phyloP scores from a whole-genome alignment of 2,797 vertebrate genomes.

The Pangasius larnaudii region DNA sequence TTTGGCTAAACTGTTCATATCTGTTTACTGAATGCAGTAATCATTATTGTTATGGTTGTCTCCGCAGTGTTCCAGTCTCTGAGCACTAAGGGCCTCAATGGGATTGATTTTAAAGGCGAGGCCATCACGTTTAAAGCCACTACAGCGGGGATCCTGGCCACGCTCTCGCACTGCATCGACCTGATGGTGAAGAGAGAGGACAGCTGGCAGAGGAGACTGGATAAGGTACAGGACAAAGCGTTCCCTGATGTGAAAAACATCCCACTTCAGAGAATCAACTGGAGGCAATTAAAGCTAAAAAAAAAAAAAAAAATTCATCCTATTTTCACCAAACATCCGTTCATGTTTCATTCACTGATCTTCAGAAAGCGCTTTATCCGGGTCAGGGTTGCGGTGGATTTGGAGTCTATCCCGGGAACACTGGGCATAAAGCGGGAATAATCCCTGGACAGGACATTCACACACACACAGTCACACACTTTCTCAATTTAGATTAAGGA shows the following conservation, averaged over 20 bases:
- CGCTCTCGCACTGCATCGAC: conserved; percentile 95
- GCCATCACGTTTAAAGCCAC: conserved; percentile 99
- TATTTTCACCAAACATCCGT: too few relatives aligned
- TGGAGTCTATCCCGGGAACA: not conserved
- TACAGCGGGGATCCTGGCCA: conserved; percentile 94
- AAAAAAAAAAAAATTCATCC: too few relatives aligned
- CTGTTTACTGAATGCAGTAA: not conserved
- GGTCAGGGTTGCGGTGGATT: not conserved
- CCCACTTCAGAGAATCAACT: not conserved
- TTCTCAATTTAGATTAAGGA: not conserved
- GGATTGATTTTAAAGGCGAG: conserved; percentile 98
- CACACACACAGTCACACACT: not conserved
- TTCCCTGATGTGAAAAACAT: not conserved
- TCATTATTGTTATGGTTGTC: not conserved
- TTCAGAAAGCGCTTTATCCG: too few relatives aligned
- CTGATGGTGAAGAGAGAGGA: conserved; percentile 97
- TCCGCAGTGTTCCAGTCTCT: conserved; percentile 81
- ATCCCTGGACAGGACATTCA: too few relatives aligned
- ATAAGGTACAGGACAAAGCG: conserved; percentile 82
- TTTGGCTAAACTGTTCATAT: not conserved
- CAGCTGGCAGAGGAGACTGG: conserved; percentile 95
- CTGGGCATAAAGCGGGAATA: too few relatives aligned
- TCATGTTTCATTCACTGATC: too few relatives aligned
- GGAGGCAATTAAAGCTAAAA: too few relatives aligned
- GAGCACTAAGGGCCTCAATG: conserved; percentile 90